Evolutionary conservation across 2,888 invertebrate species (phyloP).

Genomic region (Caenorhabditis macrosperma): DNA sequence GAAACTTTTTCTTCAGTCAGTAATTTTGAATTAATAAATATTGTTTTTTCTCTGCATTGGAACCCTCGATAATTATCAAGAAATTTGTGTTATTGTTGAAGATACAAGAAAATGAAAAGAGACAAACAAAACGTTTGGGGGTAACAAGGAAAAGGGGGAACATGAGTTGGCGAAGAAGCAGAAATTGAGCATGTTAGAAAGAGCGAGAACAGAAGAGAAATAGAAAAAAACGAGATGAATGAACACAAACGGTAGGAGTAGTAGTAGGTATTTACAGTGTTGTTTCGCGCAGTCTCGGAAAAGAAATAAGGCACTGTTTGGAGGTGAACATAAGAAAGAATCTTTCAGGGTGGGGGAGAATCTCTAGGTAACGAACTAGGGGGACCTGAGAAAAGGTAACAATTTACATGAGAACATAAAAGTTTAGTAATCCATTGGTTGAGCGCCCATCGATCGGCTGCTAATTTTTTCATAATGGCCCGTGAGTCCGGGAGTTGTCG

Average conservation of each 20-base stretch:
- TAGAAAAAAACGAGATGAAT: neutral
- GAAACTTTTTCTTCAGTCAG: slow-evolving; percentile 58
- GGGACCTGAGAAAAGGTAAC: neutral
- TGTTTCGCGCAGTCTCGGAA: neutral
- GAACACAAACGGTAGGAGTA: neutral
- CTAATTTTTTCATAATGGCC: slow-evolving; percentile 32
- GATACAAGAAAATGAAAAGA: neutral
- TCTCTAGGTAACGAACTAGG: neutral
- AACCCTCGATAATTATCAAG: too few species aligned
- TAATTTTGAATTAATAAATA: too few species aligned
- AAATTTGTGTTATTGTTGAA: neutral
- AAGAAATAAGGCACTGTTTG: slow-evolving; percentile 3
- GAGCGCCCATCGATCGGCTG: neutral
- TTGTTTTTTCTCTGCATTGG: too few species aligned
- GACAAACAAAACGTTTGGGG: neutral
- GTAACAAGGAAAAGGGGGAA: neutral
- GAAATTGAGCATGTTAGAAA: neutral
- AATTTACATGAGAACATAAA: neutral
- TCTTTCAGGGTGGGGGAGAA: neutral
- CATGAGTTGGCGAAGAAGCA: slow-evolving; percentile 6
- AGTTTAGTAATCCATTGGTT: neutral
- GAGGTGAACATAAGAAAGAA: neutral
- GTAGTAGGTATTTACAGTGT: slow-evolving; percentile 11
- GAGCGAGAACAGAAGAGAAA: neutral
- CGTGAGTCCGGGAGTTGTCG: slow-evolving; percentile 43